Conservation (phyloP, 1,140 invertebrate species). For the Grapholita molesta region DNA sequence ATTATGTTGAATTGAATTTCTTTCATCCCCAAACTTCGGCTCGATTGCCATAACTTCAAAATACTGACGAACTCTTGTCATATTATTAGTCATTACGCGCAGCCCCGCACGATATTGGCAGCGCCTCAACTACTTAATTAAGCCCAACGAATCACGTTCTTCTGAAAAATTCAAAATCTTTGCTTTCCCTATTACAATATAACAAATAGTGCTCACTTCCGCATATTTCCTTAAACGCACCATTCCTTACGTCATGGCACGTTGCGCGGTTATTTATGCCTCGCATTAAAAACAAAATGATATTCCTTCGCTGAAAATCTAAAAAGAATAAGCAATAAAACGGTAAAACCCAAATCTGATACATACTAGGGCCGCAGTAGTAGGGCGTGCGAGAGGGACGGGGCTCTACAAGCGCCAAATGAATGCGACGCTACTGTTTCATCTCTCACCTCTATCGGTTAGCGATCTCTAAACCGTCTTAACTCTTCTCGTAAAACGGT, state of each 20-base stretch:
- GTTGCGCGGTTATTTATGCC: constrained; percentile 69
- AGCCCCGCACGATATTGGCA: neutral
- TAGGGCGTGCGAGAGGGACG: constrained; percentile 62
- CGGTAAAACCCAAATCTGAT: constrained; percentile 78
- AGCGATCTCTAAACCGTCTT: constrained; percentile 71
- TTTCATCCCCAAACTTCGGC: constrained; percentile 19
- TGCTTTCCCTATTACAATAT: constrained; percentile 36
- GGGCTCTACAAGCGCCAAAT: constrained; percentile 66
- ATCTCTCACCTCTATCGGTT: constrained; percentile 76
- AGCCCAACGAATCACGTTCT: neutral
- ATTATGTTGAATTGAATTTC: constrained; percentile 28
- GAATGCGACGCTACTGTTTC: constrained; percentile 75
- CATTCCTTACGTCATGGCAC: constrained; percentile 67
- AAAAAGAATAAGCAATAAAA: constrained; percentile 79
- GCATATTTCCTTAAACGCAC: constrained; percentile 61
- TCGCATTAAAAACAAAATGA: constrained; percentile 77
- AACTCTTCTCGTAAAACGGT: constrained; percentile 61
- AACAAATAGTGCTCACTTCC: constrained; percentile 58
- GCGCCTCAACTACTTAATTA: constrained; percentile 3
- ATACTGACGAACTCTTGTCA: constrained; percentile 9
- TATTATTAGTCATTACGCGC: constrained; percentile 1
- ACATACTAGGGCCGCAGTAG: constrained; percentile 72
- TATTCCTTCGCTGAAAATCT: constrained; percentile 77
- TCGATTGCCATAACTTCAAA: constrained; percentile 4
- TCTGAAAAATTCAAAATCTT: neutral